Evolutionary conservation across 2,113 vertebrate species (phyloP).

Genomic region (Microtus pennsylvanicus): DNA sequence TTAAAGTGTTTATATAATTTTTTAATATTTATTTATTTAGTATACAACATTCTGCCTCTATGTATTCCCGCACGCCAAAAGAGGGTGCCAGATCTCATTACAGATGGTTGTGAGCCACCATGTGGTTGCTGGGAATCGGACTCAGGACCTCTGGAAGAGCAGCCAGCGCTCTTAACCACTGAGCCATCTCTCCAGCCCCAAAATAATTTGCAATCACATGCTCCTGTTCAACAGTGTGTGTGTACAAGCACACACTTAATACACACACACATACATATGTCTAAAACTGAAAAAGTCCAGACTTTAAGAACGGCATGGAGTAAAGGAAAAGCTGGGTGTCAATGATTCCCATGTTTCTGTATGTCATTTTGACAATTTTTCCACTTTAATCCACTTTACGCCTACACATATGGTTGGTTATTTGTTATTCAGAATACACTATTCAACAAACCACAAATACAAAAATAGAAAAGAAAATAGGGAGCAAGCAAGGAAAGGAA

Average conservation of each 20-base stretch:
- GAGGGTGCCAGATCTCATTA: too few species aligned
- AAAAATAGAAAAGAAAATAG: not conserved
- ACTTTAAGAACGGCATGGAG: not conserved
- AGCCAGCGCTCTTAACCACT: too few species aligned
- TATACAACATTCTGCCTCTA: too few species aligned
- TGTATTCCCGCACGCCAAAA: too few species aligned
- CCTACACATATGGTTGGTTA: not conserved
- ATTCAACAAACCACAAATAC: not conserved
- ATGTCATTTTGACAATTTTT: not conserved
- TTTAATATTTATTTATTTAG: not conserved
- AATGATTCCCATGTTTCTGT: not conserved
- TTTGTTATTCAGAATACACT: not conserved
- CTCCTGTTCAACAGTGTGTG: not conserved
- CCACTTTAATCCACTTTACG: not conserved
- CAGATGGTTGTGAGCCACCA: too few species aligned
- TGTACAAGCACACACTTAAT: not conserved
- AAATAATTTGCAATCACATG: not conserved
- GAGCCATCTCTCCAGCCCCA: too few species aligned
- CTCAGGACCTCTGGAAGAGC: too few species aligned
- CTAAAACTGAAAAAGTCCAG: not conserved
- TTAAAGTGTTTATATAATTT: not conserved
- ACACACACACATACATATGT: not conserved
- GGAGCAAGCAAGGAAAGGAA: not conserved
- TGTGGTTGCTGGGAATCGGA: too few species aligned
- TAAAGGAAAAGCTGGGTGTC: not conserved